These are phyloP conservation scores for Hystrix cristata DNA, from an alignment of 2,113 vertebrate genomes.

Conservation along the genomic window DNA sequence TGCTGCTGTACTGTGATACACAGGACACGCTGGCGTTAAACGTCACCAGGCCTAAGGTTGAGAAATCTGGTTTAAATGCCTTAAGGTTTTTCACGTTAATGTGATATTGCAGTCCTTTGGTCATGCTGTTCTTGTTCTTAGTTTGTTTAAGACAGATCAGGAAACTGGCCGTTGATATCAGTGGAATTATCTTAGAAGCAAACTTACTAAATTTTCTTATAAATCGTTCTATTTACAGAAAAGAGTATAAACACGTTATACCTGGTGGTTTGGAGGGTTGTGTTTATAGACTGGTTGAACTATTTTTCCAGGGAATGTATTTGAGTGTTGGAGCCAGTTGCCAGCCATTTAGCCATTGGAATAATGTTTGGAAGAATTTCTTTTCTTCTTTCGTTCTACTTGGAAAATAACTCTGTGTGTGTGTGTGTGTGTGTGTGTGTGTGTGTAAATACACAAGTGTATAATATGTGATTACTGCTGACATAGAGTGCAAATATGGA, in stretches of 20 bases:
- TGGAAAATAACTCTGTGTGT: background rate
- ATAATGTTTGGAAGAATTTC: constrained; percentile 38
- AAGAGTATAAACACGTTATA: background rate
- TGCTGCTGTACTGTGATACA: background rate
- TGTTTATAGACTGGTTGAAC: background rate
- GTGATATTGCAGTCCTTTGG: background rate
- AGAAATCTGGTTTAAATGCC: background rate
- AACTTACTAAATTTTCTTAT: background rate
- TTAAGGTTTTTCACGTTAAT: constrained; percentile 10
- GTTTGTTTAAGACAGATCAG: background rate
- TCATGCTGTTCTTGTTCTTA: background rate
- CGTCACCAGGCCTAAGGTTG: background rate
- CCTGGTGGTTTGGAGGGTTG: background rate
- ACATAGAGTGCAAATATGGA: background rate
- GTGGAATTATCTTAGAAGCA: constrained; percentile 27
- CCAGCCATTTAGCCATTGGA: background rate
- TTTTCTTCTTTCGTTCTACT: background rate
- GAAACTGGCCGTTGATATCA: background rate
- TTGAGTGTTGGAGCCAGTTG: background rate
- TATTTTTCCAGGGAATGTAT: background rate
- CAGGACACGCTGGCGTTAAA: background rate
- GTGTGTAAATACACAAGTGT: no score
- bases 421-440: background rate
- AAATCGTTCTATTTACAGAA: background rate
- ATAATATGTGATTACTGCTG: background rate